These are phyloP conservation scores for Oophaga pumilio DNA, from an alignment of 2,113 vertebrate genomes.

Conservation along the genomic window DNA sequence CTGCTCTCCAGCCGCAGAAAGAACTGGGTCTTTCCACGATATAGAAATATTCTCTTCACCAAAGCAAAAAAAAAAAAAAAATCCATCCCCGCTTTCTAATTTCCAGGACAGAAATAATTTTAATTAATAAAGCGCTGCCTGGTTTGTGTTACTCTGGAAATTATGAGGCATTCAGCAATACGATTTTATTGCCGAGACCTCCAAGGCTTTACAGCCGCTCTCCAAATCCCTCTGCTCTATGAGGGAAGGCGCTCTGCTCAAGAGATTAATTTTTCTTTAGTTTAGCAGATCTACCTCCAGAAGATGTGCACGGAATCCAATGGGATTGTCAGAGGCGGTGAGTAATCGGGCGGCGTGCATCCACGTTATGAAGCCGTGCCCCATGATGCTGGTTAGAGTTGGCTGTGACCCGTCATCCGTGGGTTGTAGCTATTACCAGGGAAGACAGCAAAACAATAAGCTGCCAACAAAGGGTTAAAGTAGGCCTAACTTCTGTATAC, in stretches of 20 bases:
- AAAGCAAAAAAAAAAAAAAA: neutral
- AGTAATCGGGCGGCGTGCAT: neutral
- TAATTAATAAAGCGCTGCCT: neutral
- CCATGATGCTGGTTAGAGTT: neutral
- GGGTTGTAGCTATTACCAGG: neutral
- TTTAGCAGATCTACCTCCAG: neutral
- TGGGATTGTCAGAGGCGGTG: neutral
- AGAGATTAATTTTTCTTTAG: slow-evolving; percentile 16
- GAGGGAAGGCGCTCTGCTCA: slow-evolving; percentile 1
- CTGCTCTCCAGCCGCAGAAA: neutral
- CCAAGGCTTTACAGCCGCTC: slow-evolving; percentile 2
- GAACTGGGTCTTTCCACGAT: neutral
- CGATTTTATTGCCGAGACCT: neutral
- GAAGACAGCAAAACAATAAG: neutral
- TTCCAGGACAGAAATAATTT: neutral
- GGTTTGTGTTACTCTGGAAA: slow-evolving; percentile 1
- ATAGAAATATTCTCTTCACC: neutral
- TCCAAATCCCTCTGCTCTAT: neutral
- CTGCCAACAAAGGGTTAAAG: neutral
- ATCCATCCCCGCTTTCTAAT: neutral
- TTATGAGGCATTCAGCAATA: neutral
- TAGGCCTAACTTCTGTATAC: too few relatives aligned
- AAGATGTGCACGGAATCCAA: neutral
- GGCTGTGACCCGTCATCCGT: neutral
- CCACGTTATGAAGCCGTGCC: neutral